phyloP scores from a whole-genome alignment of 1,140 invertebrate genomes.

The Macrocentrus cingulum region DNA sequence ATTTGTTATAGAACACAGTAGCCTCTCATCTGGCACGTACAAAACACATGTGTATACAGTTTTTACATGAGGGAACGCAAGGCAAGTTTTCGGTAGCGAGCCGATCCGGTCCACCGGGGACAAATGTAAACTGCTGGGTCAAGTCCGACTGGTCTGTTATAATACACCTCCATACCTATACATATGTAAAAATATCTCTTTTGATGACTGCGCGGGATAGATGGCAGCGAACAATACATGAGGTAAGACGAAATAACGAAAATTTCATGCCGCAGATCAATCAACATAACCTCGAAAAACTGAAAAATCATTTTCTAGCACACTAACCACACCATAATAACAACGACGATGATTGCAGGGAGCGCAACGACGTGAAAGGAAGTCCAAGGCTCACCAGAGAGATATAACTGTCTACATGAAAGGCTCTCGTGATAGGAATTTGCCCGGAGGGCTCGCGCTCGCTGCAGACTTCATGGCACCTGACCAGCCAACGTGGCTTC shows the following conservation, averaged over 20 bases:
- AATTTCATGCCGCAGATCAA: no score
- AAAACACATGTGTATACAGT: not conserved
- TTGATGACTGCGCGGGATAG: not conserved
- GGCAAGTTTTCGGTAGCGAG: conserved; percentile 16
- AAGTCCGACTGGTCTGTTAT: conserved; percentile 43
- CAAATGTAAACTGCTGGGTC: conserved; percentile 41
- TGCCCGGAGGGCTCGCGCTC: conserved; percentile 34
- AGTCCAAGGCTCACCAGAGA: conserved; percentile 13
- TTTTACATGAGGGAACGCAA: not conserved
- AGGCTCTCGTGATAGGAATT: conserved; percentile 26
- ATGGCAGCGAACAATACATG: no score
- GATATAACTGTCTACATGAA: conserved; percentile 20
- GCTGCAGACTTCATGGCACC: conserved; percentile 32
- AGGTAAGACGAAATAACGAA: not conserved
- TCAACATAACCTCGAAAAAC: no score
- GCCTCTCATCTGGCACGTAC: not conserved
- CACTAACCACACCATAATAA: no score
- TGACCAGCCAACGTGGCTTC: conserved; percentile 34
- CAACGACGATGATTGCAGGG: not conserved
- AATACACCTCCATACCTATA: not conserved
- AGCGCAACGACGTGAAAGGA: conserved; percentile 1
- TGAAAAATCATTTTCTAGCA: no score
- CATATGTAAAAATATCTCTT: not conserved
- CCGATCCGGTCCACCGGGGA: conserved; percentile 13
- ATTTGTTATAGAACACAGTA: not conserved